A percentile compares a stretch with the other conserved stretches of the same genome.
These are phyloP conservation scores for Ceratosolen fusciceps DNA, from an alignment of 1,140 invertebrate genomes.

Conservation along the genomic window DNA sequence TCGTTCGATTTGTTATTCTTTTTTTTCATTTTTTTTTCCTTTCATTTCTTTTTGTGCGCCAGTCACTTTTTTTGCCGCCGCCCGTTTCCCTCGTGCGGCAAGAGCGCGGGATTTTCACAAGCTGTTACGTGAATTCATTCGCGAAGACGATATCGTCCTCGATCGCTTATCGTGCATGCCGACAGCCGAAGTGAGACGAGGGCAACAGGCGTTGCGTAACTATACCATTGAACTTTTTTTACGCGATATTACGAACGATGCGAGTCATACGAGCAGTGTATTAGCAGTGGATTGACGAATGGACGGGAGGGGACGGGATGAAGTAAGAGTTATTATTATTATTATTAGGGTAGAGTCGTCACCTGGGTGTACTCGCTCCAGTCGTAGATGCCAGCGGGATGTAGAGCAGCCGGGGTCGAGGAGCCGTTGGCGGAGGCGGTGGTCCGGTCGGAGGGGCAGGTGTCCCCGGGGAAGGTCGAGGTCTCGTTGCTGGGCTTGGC, in stretches of 20 bases:
- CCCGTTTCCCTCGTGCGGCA: too few species aligned
- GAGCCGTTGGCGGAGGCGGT: neutral
- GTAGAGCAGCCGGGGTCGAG: neutral
- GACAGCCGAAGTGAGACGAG: neutral
- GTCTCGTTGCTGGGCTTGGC: constrained; percentile 63
- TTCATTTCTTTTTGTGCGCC: too few species aligned
- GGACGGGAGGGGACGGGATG: neutral
- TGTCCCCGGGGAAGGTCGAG: constrained; percentile 46
- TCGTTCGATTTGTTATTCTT: too few species aligned
- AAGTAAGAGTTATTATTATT: too few species aligned
- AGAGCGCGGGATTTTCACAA: too few species aligned
- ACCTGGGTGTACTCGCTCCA: constrained; percentile 46
- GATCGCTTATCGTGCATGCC: neutral
- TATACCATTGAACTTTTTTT: neutral
- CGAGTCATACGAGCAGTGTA: neutral
- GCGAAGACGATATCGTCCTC: too few species aligned
- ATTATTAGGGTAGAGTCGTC: too few species aligned
- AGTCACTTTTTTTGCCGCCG: too few species aligned
- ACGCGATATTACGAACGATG: neutral
- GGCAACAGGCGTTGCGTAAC: neutral
- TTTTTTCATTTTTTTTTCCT: too few species aligned
- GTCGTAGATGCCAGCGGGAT: constrained; percentile 16
- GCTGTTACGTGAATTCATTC: too few species aligned
- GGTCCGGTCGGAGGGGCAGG: constrained; percentile 45
- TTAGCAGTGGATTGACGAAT: too few species aligned